Conservation (phyloP, 2,797 vertebrate genomes). For the Limosa lapponica region DNA sequence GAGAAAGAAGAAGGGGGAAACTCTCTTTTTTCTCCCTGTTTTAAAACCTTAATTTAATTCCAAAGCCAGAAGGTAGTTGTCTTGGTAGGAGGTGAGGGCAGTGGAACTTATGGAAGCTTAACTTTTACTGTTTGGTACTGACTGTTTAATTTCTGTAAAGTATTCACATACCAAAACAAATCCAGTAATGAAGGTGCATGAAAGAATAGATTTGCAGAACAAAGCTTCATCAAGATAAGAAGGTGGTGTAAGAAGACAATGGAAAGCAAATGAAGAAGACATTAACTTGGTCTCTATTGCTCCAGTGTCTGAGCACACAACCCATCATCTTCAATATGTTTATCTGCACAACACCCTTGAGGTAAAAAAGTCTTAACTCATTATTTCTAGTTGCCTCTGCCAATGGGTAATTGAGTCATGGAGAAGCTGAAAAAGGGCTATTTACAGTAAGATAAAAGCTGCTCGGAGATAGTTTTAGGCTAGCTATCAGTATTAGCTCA, state of each 20-base stretch:
- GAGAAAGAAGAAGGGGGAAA: background rate
- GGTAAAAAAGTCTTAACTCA: background rate
- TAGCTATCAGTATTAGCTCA: background rate
- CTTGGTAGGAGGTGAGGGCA: background rate
- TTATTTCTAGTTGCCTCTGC: background rate
- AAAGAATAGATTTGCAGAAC: background rate
- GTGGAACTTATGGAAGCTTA: background rate
- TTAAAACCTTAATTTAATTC: background rate
- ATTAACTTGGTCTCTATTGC: background rate
- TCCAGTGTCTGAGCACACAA: background rate
- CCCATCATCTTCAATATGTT: background rate
- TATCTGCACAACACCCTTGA: background rate
- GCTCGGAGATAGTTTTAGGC: background rate
- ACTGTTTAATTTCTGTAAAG: background rate
- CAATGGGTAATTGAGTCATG: background rate
- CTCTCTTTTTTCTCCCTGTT: accelerated
- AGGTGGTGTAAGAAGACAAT: background rate
- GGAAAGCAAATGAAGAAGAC: background rate
- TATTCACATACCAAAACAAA: background rate
- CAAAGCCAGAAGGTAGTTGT: background rate
- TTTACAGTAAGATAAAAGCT: background rate
- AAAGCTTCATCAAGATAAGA: background rate
- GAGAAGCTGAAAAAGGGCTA: background rate
- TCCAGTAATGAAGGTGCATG: background rate
- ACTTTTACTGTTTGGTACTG: background rate